phyloP scores from a whole-genome alignment of 2,888 invertebrate species.

The Electrophaes corylata region DNA sequence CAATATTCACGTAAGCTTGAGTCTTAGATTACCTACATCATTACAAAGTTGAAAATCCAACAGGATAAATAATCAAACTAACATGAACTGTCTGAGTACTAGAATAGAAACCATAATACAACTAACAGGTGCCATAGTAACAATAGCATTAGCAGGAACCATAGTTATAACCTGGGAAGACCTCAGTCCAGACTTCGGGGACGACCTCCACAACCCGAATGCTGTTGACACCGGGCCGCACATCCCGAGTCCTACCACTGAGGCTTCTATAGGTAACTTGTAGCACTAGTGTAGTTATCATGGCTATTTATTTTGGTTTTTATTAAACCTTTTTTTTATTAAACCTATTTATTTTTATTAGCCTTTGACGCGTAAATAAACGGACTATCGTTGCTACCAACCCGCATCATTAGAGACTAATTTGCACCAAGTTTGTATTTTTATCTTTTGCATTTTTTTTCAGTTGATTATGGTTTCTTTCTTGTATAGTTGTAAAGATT shows the following conservation, averaged over 20 bases:
- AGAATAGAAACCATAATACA: neutral
- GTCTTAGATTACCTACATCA: too few species aligned
- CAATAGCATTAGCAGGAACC: neutral
- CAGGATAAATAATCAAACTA: neutral
- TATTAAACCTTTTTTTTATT: too few species aligned
- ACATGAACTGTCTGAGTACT: neutral
- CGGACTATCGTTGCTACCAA: neutral
- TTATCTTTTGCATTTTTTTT: too few species aligned
- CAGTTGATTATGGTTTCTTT: too few species aligned
- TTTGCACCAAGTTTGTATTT: too few species aligned
- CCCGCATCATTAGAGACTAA: neutral
- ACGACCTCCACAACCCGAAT: neutral
- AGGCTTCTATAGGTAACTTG: slow-evolving; percentile 6
- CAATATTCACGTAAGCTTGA: too few species aligned
- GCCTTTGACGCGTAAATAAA: neutral
- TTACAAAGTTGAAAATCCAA: too few species aligned
- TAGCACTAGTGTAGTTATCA: neutral
- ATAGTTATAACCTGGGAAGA: neutral
- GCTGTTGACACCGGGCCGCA: neutral
- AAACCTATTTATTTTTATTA: too few species aligned
- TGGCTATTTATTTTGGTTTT: neutral
- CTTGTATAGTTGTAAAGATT: too few species aligned
- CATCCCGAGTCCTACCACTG: neutral
- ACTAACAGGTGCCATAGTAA: neutral
- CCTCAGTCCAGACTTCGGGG: neutral